Base-by-base conservation (phyloP, 2,888 invertebrate species). In the Lysandra coridon region DNA sequence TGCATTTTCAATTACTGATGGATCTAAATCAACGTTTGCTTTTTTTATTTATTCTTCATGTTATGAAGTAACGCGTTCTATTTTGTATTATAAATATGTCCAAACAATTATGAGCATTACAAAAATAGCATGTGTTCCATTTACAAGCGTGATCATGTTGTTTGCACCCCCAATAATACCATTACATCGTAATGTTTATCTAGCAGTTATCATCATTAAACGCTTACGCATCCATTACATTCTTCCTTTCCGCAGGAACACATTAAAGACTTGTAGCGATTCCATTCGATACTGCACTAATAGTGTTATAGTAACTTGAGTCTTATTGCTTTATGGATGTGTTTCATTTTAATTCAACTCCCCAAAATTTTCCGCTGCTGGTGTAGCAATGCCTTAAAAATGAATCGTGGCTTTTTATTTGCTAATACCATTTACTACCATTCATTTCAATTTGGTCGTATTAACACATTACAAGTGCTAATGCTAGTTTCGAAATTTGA, bases 371-470 rank as follows among this genome's bases (percentile, higher is more conserved):
- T 69, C 23, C 12, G 23, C 6, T 69, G 10, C 12, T 69, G 30
- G 12, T 69, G 64, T 69, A 30, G 30, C n/a, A 14, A 69, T 90
- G 82, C 81, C 84, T 80, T 85, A 83, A 83, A 84, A 81, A 80
- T 53, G 17, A 79, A 81, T 81, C 82, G 82, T 81, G 82, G 79
- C 78, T 78, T 78, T 80, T 74, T 84, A 81, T 84, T 84, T 83
- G 81, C 79, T 80, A 80, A 88, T 87, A 85, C 87, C 87, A 87
- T 90, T 87, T 86, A 85, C 83, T 87, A 84, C 86, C 89, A 85
- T 88, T 88, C 87, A 86, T 87, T 89, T 92, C 91, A 91, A 92
- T 92, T 91, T 89, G 81, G 87, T 84, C 83, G 83, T 83, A 87
- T 92, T 91, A 91, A 82, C 88, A 85, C 79, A 79, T 82, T 83